Evolutionary conservation across 2,888 invertebrate species (phyloP), one percentile per base, ranked within the genome.

Genomic region (Cyaniris semiargus): DNA sequence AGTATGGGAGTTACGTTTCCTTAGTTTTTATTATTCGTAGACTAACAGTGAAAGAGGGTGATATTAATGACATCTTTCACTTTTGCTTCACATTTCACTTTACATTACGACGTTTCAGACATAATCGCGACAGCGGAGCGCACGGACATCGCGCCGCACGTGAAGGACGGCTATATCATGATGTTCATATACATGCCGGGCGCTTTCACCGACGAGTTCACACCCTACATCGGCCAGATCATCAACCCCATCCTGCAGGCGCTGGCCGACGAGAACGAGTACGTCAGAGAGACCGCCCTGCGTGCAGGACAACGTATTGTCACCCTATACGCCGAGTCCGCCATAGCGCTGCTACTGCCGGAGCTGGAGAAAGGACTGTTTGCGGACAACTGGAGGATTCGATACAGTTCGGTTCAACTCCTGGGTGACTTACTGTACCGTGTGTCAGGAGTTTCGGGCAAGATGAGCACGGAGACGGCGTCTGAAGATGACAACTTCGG

Each of bases 111-210:
- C 21, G 15, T 21, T 66, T 66, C 87, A 95, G 98, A 99, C 87
- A 98, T 99, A 80, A 98, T 99, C 82, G 95, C 97, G 76, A 99
- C 98, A 0, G 98, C 99, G 0, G 98, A 98, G 88, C 95, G 98
- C 79, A 96, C 96, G 0, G 98, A 98, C 89, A 98, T 98, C 84
- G 98, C 98, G 7, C 98, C 99, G 0, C 98, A 99, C 90, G 99
- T 99, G 1, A 98, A 99, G 86, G 99, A 99, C 93, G 99, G 99
- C 70, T 99, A 99, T 94, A 99, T 99, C 80, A 99, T 99, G 98
- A 98, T 99, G 98, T 99, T 99, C 90, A 99, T 99, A 86, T 99
- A 99, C 93, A 97, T 99, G 96, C 99, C 99, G 3, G 97, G 97
- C 79, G 98, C 99, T 15, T 99, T 99, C 93, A 98, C 98, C 7